phyloP scores from a whole-genome alignment of 2,888 invertebrate species.

The Tachina fera region DNA sequence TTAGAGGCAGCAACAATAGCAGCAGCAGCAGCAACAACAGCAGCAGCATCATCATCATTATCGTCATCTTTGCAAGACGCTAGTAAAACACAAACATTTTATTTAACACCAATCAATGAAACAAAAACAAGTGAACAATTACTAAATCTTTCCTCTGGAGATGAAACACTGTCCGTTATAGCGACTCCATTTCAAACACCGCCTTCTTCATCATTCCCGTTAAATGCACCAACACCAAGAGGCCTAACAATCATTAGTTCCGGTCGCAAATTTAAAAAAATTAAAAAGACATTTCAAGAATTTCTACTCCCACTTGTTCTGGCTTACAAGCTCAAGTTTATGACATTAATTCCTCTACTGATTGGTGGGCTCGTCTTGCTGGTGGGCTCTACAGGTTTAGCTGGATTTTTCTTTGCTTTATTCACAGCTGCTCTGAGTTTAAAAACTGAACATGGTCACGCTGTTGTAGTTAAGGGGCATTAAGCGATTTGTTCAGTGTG shows the following conservation, averaged over 20 bases:
- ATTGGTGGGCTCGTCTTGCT: constrained; percentile 88
- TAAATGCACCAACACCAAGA: constrained; percentile 8
- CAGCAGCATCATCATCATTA: background rate
- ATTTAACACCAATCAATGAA: background rate
- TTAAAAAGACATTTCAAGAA: constrained; percentile 86
- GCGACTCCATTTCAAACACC: background rate
- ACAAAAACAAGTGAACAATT: background rate
- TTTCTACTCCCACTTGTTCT: constrained; percentile 89
- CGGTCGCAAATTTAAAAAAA: constrained; percentile 83
- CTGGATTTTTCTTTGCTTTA: constrained; percentile 94
- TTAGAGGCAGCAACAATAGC: background rate
- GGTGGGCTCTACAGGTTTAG: constrained; percentile 90
- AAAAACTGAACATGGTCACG: constrained; percentile 70
- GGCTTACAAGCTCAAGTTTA: constrained; percentile 93
- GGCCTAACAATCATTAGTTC: constrained; percentile 37
- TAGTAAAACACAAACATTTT: background rate
- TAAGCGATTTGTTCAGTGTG: background rate
- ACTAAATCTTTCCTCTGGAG: constrained; percentile 1
- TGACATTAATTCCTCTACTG: constrained; percentile 90
- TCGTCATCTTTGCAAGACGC: constrained; percentile 3
- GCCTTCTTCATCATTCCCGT: background rate
- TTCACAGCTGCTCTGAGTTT: constrained; percentile 91
- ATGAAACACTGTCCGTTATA: background rate
- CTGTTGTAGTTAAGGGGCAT: constrained; percentile 75
- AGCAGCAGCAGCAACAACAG: background rate